phyloP scores from a whole-genome alignment of 2,888 invertebrate genomes.

The Euzophera pinguis region DNA sequence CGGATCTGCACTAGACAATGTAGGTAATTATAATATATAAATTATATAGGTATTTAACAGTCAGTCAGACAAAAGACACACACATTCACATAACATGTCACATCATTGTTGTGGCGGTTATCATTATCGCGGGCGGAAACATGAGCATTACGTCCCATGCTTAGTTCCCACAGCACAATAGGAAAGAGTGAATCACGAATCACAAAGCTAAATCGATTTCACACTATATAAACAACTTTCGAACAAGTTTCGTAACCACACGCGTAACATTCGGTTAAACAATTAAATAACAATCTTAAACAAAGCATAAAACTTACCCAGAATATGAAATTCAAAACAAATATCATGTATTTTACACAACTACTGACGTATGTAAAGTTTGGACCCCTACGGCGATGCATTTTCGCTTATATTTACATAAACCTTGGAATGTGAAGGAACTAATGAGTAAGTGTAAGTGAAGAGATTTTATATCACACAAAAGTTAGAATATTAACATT shows the following conservation, averaged over 20 bases:
- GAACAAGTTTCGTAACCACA: neutral
- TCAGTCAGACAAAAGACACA: conserved; percentile 10
- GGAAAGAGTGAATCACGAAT: conserved; percentile 39
- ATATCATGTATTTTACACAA: conserved; percentile 94
- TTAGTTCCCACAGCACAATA: conserved; percentile 22
- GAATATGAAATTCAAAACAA: conserved; percentile 92
- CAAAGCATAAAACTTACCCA: conserved; percentile 84
- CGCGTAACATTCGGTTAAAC: neutral
- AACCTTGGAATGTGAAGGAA: conserved; percentile 1
- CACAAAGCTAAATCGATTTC: conserved; percentile 2
- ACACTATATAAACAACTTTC: conserved; percentile 10
- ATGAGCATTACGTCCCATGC: neutral
- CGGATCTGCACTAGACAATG: too few relatives aligned
- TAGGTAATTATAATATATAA: too few relatives aligned
- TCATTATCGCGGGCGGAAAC: conserved; percentile 27
- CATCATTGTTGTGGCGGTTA: conserved; percentile 16
- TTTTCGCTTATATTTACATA: conserved; percentile 44
- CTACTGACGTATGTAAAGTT: conserved; percentile 91
- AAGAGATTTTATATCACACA: neutral
- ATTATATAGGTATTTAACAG: neutral
- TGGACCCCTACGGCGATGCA: conserved; percentile 82
- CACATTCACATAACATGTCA: conserved; percentile 9
- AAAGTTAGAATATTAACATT: neutral
- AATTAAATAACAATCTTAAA: conserved; percentile 24
- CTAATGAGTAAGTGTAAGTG: neutral